Evolutionary conservation across 2,888 invertebrate species (phyloP).

Genomic region (Rotaria macrura): DNA sequence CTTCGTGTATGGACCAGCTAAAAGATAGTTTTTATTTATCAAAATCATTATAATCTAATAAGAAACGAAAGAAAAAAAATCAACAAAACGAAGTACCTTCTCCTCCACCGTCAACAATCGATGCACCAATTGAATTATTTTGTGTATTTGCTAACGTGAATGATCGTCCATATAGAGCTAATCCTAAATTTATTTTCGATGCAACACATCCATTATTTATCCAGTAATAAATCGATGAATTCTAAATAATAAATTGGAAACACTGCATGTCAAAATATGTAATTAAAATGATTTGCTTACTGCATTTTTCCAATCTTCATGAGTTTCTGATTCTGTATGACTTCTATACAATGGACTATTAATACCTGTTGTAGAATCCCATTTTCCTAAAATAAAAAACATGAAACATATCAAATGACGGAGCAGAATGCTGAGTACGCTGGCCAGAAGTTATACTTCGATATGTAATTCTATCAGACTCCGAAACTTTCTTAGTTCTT

Average conservation of each 20-base stretch:
- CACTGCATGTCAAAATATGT: neutral
- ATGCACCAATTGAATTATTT: neutral
- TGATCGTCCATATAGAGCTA: constrained; percentile 33
- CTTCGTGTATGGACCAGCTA: constrained; percentile 30
- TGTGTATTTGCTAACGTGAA: constrained; percentile 24
- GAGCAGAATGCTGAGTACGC: too few species aligned
- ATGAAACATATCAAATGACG: too few species aligned
- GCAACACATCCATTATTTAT: constrained; percentile 29
- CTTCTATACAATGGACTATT: constrained; percentile 33
- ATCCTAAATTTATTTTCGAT: constrained; percentile 31
- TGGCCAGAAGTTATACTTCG: too few species aligned
- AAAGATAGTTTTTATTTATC: too few species aligned
- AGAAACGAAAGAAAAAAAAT: too few species aligned
- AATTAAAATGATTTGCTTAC: neutral
- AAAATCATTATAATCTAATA: too few species aligned
- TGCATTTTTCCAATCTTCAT: constrained; percentile 33
- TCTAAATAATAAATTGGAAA: neutral
- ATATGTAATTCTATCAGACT: too few species aligned
- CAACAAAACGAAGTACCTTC: neutral
- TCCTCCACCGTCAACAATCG: constrained; percentile 25
- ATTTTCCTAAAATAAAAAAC: neutral
- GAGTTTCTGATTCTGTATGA: constrained; percentile 2
- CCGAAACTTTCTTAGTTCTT: too few species aligned
- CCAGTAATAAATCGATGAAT: constrained; percentile 33
- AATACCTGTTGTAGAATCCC: constrained; percentile 30